Evolutionary conservation across 2,888 invertebrate genomes (phyloP).

Genomic region (Synergus gifuensis): DNA sequence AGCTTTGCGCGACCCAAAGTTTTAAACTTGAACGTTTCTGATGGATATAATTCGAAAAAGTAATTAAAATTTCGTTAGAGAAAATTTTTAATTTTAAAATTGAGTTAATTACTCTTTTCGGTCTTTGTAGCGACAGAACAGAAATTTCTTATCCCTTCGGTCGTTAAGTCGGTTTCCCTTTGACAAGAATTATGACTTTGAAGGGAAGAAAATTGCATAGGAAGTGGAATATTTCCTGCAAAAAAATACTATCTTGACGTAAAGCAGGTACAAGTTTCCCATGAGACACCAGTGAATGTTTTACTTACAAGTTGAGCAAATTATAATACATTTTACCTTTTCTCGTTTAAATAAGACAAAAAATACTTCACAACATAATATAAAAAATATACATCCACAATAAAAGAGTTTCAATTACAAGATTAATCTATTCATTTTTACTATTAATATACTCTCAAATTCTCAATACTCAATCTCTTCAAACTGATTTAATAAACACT

Average conservation of each 20-base stretch:
- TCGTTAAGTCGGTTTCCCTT: background rate
- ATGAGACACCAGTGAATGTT: background rate
- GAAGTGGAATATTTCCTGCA: background rate
- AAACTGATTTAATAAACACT: background rate
- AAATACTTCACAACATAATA: background rate
- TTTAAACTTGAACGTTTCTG: no score
- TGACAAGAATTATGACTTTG: background rate
- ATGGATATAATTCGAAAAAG: no score
- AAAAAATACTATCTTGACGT: constrained; percentile 11
- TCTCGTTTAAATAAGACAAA: constrained; percentile 11
- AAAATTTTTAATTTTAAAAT: background rate
- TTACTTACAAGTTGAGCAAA: constrained; percentile 6
- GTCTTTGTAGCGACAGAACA: background rate
- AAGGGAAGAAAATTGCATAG: background rate
- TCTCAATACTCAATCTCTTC: background rate
- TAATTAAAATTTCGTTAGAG: background rate
- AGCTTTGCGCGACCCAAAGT: no score
- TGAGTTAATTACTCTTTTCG: background rate
- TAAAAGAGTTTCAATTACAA: background rate
- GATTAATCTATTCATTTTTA: background rate
- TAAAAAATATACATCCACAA: constrained; percentile 1
- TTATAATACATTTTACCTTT: constrained; percentile 8
- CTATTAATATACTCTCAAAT: background rate
- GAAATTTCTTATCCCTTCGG: background rate
- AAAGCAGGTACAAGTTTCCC: constrained; percentile 26